Percentiles rank a stretch among this genome's conserved stretches.
These are phyloP conservation scores for Steinernema hermaphroditum DNA, from an alignment of 2,888 invertebrate species.

Conservation along the genomic window DNA sequence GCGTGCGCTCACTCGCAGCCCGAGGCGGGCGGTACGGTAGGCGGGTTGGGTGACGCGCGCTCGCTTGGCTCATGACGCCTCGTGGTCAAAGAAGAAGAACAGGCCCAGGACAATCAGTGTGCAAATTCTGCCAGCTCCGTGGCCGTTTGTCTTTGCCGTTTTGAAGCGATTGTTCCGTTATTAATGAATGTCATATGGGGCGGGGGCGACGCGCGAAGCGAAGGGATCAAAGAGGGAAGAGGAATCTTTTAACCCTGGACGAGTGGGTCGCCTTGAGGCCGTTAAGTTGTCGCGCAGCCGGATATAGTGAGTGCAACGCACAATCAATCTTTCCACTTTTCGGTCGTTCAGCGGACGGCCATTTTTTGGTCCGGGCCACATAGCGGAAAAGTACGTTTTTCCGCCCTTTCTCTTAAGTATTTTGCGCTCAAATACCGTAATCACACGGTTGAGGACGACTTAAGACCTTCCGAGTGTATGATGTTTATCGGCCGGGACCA, in stretches of 20 bases:
- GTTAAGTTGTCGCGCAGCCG: neutral
- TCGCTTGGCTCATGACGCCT: neutral
- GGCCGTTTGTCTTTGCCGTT: slow-evolving; percentile 10
- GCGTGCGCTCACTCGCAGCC: no score
- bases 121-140: neutral
- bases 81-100: neutral
- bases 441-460: neutral
- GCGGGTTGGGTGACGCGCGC: neutral
- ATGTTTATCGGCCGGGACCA: neutral
- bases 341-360: neutral
- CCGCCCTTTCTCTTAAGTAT: neutral
- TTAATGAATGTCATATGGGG: neutral
- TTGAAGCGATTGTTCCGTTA: slow-evolving; percentile 3
- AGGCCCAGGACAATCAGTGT: neutral
- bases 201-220: no score
- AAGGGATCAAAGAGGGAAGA: no score
- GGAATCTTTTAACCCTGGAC: no score
- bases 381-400: neutral
- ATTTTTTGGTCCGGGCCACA: neutral
- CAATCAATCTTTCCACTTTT: slow-evolving; percentile 18
- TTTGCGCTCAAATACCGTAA: neutral
- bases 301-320: slow-evolving; percentile 12
- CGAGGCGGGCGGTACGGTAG: neutral
- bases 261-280: no score
- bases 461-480: neutral